Conservation (phyloP, 1,140 invertebrate species). For the Heliconius congener region DNA sequence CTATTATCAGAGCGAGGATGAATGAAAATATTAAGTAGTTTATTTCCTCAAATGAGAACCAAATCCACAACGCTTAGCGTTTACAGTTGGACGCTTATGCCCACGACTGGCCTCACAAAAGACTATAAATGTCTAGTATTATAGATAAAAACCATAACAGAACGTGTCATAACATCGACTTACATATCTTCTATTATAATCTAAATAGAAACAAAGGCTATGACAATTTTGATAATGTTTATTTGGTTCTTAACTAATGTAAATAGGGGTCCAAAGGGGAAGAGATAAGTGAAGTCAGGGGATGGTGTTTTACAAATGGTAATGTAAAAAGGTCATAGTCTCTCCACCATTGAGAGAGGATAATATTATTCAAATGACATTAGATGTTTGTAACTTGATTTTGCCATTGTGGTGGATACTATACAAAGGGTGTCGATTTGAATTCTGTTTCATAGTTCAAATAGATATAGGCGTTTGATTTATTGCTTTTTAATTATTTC, state of each 20-base stretch:
- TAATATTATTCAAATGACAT: conserved; percentile 8
- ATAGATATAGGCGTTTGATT: too few species aligned
- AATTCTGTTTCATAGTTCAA: too few species aligned
- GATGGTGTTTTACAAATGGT: background rate
- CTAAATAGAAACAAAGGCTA: conserved; percentile 2
- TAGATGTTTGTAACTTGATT: background rate
- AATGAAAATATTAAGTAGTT: too few species aligned
- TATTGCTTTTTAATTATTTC: too few species aligned
- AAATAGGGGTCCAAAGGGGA: conserved; percentile 1
- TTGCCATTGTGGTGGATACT: background rate
- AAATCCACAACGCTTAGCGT: too few species aligned
- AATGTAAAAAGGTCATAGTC: background rate
- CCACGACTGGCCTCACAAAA: too few species aligned
- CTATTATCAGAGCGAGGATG: too few species aligned
- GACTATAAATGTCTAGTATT: background rate
- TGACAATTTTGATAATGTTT: conserved; percentile 1
- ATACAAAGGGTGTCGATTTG: too few species aligned
- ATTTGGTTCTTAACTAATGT: conserved; percentile 11
- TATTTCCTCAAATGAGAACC: too few species aligned
- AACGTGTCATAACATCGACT: background rate
- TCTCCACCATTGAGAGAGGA: background rate
- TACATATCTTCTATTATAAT: background rate
- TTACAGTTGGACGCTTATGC: too few species aligned
- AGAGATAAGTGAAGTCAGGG: background rate
- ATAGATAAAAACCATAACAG: background rate